Evolutionary conservation across 2,888 invertebrate genomes (phyloP), one percentile per base, ranked within the genome.

Genomic region (Cheilosia soror): DNA sequence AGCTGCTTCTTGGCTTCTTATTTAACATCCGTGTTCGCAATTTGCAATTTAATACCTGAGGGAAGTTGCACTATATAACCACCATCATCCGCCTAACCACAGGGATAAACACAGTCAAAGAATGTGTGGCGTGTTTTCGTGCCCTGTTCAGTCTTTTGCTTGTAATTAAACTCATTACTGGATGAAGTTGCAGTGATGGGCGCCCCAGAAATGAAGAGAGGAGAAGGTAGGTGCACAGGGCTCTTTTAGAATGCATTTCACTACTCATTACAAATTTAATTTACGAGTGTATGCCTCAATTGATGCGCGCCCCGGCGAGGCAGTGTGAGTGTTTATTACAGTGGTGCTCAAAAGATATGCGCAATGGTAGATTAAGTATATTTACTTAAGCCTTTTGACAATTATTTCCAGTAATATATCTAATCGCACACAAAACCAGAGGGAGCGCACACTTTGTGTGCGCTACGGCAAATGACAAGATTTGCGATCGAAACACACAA

Each of bases 161-260:
- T 81, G 85, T 81, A 85, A 85, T 85, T 85, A 85, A 85, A 85
- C 85, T 85, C 85, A 85, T 85, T 85, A 85, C 85, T 51, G 80
- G 73, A 49, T 80, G 85, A 81, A 76, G 81, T 68, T 62, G 60
- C 55, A 44, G 69, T 85, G 85, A 85, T 76, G 73, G 66, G 84
- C 80, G n/a, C 37, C 9, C n/a, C 42, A 31, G 40, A 15, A 42
- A 9, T 25, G 47, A 65, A 6, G 5, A 7, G 44, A n/a, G 25
- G 15, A 25, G 5, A 15, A n/a, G 25, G 15, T 20, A 53, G 31
- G 31, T 37, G 1, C 44, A 37, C 20, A 27, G 29, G 62, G 66
- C 62, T n/a, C 66, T 65, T 81, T 82, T 73, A 82, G 49, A 82
- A 82, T 78, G 86, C 77, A 82, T 82, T 86, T 86, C 77, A 82